Evolutionary conservation across 1,140 invertebrate genomes (phyloP), one percentile per base, ranked within the genome.

Genomic region (Scaptomyza pallida): DNA sequence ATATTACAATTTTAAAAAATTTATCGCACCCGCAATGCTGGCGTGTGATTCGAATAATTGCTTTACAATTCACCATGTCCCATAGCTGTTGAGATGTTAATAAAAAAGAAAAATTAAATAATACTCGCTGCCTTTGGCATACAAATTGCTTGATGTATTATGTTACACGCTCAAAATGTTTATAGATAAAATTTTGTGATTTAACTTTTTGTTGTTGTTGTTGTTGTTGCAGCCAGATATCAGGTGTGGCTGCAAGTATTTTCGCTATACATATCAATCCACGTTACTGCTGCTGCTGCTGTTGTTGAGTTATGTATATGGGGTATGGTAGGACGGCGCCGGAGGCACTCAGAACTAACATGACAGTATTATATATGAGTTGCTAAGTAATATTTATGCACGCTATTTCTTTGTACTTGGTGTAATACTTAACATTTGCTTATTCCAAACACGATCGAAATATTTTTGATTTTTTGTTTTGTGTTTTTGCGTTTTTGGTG

Each of bases 21-120:
- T 78, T 74, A 79, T 77, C 74, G 45, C 52, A 62, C 59, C 60
- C 82, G 51, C 56, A n/a, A n/a, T n/a, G 44, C 55, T 35, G 70
- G 51, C 74, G 71, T 82, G 74, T 86, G 78, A 88, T 82, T 88
- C 67, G 72, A 88, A 88, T 86, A 86, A 86, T 86, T 86, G 82
- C 78, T 88, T 82, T 78, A 79, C 78, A 82, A 88, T 86, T 86
- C 82, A 71, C 56, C 55, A 43, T 50, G 44, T 55, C 40, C 40
- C 45, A 17, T 45, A 43, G 26, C 48, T 72, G 59, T 63, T 69
- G 65, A 69, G 41, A 48, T 61, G 50, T 56, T 70, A 70, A 70
- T 64, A 55, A 63, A 56, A 47, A 47, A 15, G 21, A 50, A 51
- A 82, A 26, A 57, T 59, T 68, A 61, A 57, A 74, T 71, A 57